Percentiles rank a stretch among this genome's conserved stretches.
phyloP scores from a whole-genome alignment of 2,797 vertebrate species.

The Phoeniculus purpureus region DNA sequence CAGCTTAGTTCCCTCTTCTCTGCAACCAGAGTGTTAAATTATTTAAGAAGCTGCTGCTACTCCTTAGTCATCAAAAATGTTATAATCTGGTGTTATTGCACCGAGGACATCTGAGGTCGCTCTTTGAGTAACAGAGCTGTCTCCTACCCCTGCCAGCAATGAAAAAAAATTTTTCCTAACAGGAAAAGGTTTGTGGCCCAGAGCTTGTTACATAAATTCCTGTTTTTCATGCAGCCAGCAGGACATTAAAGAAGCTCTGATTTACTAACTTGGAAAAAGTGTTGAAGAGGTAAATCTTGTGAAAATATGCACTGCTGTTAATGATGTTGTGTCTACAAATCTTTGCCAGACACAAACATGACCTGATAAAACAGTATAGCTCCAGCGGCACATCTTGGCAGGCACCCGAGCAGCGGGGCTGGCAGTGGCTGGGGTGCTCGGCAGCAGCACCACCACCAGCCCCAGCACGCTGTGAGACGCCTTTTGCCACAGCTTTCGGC shows the following conservation, averaged over 20 bases:
- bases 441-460: not conserved
- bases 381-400: conserved; percentile 31
- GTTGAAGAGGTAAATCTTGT: conserved; percentile 71
- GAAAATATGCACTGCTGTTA: conserved; percentile 66
- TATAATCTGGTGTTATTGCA: conserved; percentile 75
- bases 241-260: conserved; percentile 76
- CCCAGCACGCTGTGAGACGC: fast-evolving
- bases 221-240: conserved; percentile 80
- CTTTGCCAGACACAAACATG: conserved; percentile 48
- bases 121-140: conserved; percentile 77
- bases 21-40: conserved; percentile 53
- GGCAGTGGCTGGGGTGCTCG: not conserved
- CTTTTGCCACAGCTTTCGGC: not conserved
- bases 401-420: not conserved
- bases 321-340: conserved; percentile 69
- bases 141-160: conserved; percentile 78
- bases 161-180: conserved; percentile 77
- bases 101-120: conserved; percentile 82
- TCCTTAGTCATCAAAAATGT: conserved; percentile 79
- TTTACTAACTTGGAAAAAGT: conserved; percentile 73
- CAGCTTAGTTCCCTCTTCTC: not conserved
- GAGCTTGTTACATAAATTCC: conserved; percentile 83
- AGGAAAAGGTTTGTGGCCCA: conserved; percentile 81
- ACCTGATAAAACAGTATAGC: conserved; percentile 51
- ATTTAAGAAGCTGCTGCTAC: conserved; percentile 67